phyloP scores from a whole-genome alignment of 2,113 vertebrate genomes.

The Turdus rufiventris region DNA sequence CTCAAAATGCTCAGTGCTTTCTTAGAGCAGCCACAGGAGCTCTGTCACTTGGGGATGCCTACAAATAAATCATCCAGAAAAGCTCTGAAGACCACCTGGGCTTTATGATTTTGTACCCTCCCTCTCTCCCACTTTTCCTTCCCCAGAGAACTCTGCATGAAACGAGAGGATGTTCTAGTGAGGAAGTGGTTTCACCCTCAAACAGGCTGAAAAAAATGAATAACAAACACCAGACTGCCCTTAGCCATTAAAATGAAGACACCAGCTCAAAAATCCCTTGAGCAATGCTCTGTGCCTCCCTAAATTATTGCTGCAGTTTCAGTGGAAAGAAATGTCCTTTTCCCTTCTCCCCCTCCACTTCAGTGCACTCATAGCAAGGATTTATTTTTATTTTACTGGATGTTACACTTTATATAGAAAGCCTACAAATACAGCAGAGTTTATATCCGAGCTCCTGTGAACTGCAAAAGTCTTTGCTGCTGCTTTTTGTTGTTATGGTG shows the following conservation, averaged over 20 bases:
- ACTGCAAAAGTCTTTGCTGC: background rate
- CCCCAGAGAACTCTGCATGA: background rate
- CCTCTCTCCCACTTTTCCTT: no score
- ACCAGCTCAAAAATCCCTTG: background rate
- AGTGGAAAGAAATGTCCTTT: background rate
- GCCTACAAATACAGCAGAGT: background rate
- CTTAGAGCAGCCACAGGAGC: background rate
- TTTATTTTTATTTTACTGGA: background rate
- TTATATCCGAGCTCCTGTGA: background rate
- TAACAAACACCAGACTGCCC: no score
- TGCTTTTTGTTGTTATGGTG: background rate
- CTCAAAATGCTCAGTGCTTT: background rate
- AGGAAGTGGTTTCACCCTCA: background rate
- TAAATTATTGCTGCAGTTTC: background rate
- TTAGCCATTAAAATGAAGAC: background rate
- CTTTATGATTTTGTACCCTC: background rate
- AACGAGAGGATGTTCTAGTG: background rate
- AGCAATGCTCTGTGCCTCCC: background rate
- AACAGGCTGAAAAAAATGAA: background rate
- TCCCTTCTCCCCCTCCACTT: background rate
- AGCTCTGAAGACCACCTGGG: background rate
- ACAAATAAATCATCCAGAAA: background rate
- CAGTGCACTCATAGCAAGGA: background rate
- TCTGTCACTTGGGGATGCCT: background rate
- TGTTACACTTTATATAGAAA: background rate